These are phyloP conservation scores for Agrochola circellaris DNA, from an alignment of 2,888 invertebrate species.

Conservation along the genomic window DNA sequence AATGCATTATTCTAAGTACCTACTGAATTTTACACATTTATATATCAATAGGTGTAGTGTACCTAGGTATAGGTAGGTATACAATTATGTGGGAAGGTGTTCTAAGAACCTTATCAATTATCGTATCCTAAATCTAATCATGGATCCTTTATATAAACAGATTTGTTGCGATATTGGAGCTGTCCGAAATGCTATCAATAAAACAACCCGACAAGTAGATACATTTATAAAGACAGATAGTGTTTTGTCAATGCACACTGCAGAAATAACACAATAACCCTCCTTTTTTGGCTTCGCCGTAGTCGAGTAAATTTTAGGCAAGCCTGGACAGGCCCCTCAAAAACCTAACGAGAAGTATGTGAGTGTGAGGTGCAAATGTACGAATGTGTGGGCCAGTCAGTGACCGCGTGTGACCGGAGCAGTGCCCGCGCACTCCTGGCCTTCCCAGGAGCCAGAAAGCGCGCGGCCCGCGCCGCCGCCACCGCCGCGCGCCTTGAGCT, in stretches of 20 bases:
- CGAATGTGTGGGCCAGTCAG: constrained; percentile 62
- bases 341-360: constrained; percentile 9
- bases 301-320: too few species aligned
- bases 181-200: constrained; percentile 27
- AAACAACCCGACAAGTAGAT: constrained; percentile 28
- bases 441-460: constrained; percentile 39
- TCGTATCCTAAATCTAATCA: constrained; percentile 43
- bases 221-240: constrained; percentile 16
- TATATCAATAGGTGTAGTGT: background rate
- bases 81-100: constrained; percentile 5
- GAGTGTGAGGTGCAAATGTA: constrained; percentile 32
- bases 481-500: constrained; percentile 32
- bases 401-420: constrained; percentile 65
- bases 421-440: constrained; percentile 39
- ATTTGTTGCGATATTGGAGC: constrained; percentile 5
- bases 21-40: background rate
- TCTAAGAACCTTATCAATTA: constrained; percentile 28
- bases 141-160: constrained; percentile 33
- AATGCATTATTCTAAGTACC: background rate
- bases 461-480: background rate
- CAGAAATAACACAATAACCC: constrained; percentile 7
- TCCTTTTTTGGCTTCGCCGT: too few species aligned
- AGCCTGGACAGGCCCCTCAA: background rate
- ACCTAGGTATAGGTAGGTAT: too few species aligned
- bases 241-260: constrained; percentile 13